Evolutionary conservation across 2,113 vertebrate species (phyloP), one percentile per base, ranked within the genome.

Genomic region (Isichthys henryi): DNA sequence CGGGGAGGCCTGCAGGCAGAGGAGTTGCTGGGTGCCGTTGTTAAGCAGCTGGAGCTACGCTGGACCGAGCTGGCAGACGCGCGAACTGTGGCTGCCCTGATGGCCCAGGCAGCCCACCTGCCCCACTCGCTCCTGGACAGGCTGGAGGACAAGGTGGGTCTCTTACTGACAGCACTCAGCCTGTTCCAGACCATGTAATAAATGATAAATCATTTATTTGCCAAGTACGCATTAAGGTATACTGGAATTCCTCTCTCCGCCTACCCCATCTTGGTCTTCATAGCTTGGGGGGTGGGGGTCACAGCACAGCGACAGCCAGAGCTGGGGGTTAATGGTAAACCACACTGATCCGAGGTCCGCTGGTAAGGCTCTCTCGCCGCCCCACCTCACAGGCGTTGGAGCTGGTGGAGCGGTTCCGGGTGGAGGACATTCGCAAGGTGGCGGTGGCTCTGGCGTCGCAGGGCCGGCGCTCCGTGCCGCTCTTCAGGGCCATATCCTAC

Each of bases 71-170:
- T 99, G 0, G 90, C 93, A 0, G 96, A 97, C 7, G 50, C 95
- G 0, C 95, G 91, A 3, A 93, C 93, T 0, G 88, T 98, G 91
- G 94, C 94, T 58, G 0, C 5, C 0, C 88, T 99, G 15, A 95
- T 99, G 89, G 1, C 77, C 19, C 96, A 93, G 89, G 92, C 94
- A 0, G 93, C 94, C 1, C 90, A 87, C 80, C 6, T 98, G 62
- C 96, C 97, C 0, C 94, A 95, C 0, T 6, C 93, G 0, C 92
- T 99, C 27, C 96, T 97, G 96, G 97, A 97, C 83, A 96, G 92
- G 86, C 94, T 99, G 87, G 97, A 98, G 90, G 98, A 99, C 92
- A 99, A 99, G 98, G 98, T 99, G 93, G 88, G 53, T 35, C 43
- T 48, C 66, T 19, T n/a, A n/a, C 35, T 43, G 23, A 58, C 23